A percentile compares a stretch with the other conserved stretches of the same genome.
Conservation (phyloP, 2,888 invertebrate species). For the Epistrophe grossulariae region DNA sequence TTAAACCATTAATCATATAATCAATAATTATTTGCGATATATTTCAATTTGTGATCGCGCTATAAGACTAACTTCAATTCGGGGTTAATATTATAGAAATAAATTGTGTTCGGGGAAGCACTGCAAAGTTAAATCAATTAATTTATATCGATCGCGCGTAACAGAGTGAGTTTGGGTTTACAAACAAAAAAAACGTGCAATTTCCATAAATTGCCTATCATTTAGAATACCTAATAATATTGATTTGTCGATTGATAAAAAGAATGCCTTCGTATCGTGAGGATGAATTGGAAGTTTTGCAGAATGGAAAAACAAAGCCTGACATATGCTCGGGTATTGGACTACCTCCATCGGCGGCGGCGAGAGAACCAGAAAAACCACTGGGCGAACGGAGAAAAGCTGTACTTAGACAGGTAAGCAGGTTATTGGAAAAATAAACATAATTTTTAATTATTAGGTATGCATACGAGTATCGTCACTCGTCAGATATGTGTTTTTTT, state of each 20-base stretch:
- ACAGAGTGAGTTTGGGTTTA: neutral
- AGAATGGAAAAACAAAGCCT: conserved; percentile 65
- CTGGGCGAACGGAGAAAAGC: conserved; percentile 64
- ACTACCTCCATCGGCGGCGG: neutral
- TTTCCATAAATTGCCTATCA: neutral
- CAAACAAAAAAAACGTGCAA: neutral
- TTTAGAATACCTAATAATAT: too few relatives aligned
- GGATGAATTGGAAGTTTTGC: conserved; percentile 55
- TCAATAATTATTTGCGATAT: neutral
- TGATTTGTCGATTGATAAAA: neutral
- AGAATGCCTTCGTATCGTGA: conserved; percentile 50
- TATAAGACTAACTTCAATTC: neutral
- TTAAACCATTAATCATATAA: conserved; percentile 6
- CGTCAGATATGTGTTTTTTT: too few relatives aligned
- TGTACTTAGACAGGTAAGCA: conserved; percentile 67
- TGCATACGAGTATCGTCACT: too few relatives aligned
- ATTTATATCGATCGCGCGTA: neutral
- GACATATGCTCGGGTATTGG: conserved; percentile 67
- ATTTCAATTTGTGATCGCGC: conserved; percentile 4
- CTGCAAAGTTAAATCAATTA: neutral
- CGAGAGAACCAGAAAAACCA: conserved; percentile 48
- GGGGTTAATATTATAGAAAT: neutral
- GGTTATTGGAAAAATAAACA: neutral
- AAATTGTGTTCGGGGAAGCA: conserved; percentile 3
- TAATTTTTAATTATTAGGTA: neutral